phyloP scores from a whole-genome alignment of 2,113 vertebrate genomes.

The Mirounga angustirostris region DNA sequence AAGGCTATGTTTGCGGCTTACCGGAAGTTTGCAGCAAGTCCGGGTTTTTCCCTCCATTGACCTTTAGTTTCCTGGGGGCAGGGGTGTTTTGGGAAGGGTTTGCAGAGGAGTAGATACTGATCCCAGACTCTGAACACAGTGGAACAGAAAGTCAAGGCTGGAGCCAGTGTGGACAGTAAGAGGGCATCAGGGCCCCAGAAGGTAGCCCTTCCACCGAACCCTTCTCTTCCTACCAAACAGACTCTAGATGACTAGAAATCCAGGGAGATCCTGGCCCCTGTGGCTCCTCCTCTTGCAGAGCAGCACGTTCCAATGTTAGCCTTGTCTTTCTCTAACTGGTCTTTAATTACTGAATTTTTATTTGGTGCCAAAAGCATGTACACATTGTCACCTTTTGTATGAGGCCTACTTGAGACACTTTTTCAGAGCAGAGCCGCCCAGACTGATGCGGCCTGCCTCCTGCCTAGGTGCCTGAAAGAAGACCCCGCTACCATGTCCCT shows the following conservation, averaged over 20 bases:
- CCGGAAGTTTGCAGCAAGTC: neutral
- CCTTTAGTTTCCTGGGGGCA: neutral
- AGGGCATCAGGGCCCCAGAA: neutral
- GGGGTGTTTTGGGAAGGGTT: neutral
- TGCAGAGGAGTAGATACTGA: neutral
- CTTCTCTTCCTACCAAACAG: neutral
- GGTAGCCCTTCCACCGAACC: neutral
- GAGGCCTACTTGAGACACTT: constrained; percentile 9
- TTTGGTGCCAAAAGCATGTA: neutral
- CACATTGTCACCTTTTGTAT: neutral
- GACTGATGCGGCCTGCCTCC: neutral
- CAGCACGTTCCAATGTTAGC: neutral
- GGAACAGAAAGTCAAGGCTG: neutral
- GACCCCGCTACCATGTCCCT: constrained; percentile 99
- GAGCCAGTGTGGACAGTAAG: neutral
- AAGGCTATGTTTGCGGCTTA: neutral
- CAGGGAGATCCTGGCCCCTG: neutral
- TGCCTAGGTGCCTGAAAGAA: constrained; percentile 97
- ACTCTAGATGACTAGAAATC: neutral
- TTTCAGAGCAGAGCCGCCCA: neutral
- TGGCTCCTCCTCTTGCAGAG: neutral
- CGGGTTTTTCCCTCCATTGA: neutral
- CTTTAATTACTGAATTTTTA: neutral
- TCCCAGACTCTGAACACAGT: neutral
- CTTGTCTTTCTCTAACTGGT: neutral